These are phyloP conservation scores for pig (Sus scrofa) DNA, from an alignment of 2,113 vertebrate genomes.

Conservation along the genomic window DNA sequence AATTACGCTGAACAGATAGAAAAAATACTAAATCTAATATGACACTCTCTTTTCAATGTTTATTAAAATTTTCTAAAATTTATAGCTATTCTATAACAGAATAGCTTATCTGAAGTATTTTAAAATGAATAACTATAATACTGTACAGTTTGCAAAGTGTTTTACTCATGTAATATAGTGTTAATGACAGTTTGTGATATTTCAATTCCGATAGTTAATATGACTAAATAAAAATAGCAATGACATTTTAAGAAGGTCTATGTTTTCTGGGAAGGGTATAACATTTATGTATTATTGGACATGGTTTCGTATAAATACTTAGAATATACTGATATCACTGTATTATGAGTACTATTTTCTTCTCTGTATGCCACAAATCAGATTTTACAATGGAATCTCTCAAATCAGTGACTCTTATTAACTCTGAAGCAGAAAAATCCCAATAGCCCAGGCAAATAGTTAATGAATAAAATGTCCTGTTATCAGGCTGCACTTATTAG, in stretches of 20 bases:
- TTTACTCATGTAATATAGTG: not conserved
- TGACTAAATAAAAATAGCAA: not conserved
- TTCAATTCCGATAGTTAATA: not conserved
- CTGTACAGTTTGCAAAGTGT: not conserved
- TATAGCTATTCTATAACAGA: not conserved
- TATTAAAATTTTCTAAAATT: not conserved
- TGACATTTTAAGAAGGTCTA: not conserved
- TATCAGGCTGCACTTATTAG: constrained; percentile 52
- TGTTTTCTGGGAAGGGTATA: not conserved
- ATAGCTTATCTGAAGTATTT: not conserved
- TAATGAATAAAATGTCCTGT: constrained; percentile 50
- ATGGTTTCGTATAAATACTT: not conserved
- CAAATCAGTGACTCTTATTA: constrained; percentile 11
- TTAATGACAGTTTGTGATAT: not conserved
- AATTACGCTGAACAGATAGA: not conserved
- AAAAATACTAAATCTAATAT: not conserved
- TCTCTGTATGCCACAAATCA: not conserved
- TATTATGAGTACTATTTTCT: not conserved
- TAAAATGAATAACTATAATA: not conserved
- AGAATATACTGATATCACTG: not conserved
- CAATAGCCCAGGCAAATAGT: not conserved
- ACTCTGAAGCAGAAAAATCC: not conserved
- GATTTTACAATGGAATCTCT: constrained; percentile 39
- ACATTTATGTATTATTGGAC: not conserved
- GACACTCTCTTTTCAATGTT: not conserved